Evolutionary conservation across 2,797 vertebrate species (phyloP), one percentile per base, ranked within the genome.

Genomic region (Loris lydekkerianus): DNA sequence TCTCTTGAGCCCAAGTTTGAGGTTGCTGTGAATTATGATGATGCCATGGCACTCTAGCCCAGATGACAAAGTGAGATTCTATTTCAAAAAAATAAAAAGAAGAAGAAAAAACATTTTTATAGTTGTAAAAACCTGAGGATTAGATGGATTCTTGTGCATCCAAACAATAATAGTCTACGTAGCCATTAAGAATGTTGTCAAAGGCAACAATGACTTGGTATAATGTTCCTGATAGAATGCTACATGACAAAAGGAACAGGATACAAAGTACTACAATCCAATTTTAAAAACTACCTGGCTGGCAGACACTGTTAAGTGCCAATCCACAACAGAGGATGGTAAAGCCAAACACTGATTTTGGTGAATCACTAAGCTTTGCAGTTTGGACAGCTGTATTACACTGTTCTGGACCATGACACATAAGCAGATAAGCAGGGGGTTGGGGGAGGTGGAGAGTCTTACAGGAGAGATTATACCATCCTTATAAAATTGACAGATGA

Each of bases 171-270:
- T 37, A 63, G 53, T 29, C n/a, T 70, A 37, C 5, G 13, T 21
- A 80, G 85, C 40, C 58, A 53, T 5, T 20, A 88, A 63, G 25
- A 86, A 61, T 9, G 10, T 86, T 76, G 81, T 92, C 60, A 86
- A 76, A 86, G 80, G 86, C 23, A 78, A 86, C 34, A 70, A 25
- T 93, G 70, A 63, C 20, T 37, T 94, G 56, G 56, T 37, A 60
- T 77, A 63, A 86, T 40, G 25, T 53, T 69, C 73, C 58, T 60
- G 75, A 76, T 58, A 29, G 4, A 43, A 31, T 7, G 37, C n/a
- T 43, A 75, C 23, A 49, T 60, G 80, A 67, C 78, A 49, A 72
- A 70, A 69, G 13, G 13, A 56, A 21, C 34, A 75, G 34, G 25
- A 90, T 60, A 58, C 29, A 96, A 70, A 78, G 37, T 34, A 34